These are phyloP conservation scores for Spinus pinus DNA, from an alignment of 2,797 vertebrate species.

Conservation along the genomic window DNA sequence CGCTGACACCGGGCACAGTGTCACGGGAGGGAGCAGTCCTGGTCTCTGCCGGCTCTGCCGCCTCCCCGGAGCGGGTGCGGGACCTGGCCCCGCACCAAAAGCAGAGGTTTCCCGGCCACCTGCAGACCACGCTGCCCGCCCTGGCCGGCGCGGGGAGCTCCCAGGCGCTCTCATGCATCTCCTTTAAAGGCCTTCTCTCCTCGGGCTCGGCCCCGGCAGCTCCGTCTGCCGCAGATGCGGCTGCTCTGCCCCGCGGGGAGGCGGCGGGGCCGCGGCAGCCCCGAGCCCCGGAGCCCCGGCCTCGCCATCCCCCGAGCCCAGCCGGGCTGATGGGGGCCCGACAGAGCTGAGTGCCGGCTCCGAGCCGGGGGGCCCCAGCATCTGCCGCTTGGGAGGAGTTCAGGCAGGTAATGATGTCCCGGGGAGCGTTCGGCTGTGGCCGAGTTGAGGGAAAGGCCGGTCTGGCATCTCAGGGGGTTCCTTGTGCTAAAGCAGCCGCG, in stretches of 20 bases:
- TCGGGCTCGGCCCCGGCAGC: slow-evolving; percentile 6
- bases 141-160: background rate
- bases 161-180: background rate
- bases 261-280: background rate
- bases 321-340: background rate
- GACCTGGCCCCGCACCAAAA: too few species aligned
- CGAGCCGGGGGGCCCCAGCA: background rate
- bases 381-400: background rate
- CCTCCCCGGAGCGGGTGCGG: accelerated
- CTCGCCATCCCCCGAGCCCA: too few species aligned
- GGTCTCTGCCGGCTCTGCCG: background rate
- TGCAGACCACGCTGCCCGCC: background rate
- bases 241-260: background rate
- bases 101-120: background rate
- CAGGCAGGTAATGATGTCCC: slow-evolving; percentile 9
- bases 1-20: accelerated
- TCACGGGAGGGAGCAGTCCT: background rate
- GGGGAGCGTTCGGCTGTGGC: background rate
- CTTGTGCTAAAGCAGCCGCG: background rate
- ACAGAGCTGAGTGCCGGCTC: background rate
- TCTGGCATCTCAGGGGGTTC: background rate
- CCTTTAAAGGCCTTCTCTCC: slow-evolving; percentile 55
- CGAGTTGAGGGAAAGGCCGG: background rate
- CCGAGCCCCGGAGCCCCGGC: accelerated
- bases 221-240: background rate